A percentile compares a stretch with the other conserved stretches of the same genome.
Evolutionary conservation across 1,140 invertebrate species (phyloP).

Genomic region (Nephotettix cincticeps): DNA sequence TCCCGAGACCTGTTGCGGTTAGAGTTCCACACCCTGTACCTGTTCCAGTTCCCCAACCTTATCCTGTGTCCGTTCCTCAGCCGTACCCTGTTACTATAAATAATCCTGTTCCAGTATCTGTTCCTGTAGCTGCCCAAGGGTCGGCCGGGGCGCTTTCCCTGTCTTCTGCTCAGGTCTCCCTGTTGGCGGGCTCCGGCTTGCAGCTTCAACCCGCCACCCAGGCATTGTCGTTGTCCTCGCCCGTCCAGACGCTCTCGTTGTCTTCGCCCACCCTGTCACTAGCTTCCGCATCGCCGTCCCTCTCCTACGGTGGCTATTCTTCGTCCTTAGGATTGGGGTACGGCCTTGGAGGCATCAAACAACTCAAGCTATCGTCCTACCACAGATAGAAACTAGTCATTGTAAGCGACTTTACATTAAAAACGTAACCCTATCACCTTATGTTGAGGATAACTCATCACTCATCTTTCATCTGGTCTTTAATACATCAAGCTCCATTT

Average conservation of each 20-base stretch:
- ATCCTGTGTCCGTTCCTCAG: slow-evolving; percentile 24
- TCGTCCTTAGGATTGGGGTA: too few species aligned
- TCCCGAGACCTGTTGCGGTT: slow-evolving; percentile 31
- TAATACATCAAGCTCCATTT: too few species aligned
- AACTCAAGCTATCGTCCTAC: not conserved
- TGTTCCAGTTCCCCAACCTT: slow-evolving; percentile 34
- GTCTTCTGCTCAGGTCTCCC: not conserved
- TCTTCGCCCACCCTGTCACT: not conserved
- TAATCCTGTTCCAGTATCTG: slow-evolving; percentile 9
- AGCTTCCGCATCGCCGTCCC: too few species aligned
- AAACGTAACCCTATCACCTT: too few species aligned
- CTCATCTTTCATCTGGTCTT: too few species aligned
- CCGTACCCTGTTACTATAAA: slow-evolving; percentile 18
- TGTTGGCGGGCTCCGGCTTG: not conserved
- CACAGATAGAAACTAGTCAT: not conserved
- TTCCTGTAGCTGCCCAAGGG: not conserved
- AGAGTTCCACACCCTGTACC: slow-evolving; percentile 40
- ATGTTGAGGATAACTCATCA: too few species aligned
- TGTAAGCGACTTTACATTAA: too few species aligned
- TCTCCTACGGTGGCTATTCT: too few species aligned
- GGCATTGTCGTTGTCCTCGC: not conserved
- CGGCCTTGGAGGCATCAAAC: not conserved
- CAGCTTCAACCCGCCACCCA: not conserved
- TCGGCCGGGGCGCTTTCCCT: not conserved
- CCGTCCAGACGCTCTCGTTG: not conserved